Percentiles rank a stretch among this genome's conserved stretches.
Evolutionary conservation across 1,140 invertebrate genomes (phyloP).

Genomic region (Drosophila leontia): DNA sequence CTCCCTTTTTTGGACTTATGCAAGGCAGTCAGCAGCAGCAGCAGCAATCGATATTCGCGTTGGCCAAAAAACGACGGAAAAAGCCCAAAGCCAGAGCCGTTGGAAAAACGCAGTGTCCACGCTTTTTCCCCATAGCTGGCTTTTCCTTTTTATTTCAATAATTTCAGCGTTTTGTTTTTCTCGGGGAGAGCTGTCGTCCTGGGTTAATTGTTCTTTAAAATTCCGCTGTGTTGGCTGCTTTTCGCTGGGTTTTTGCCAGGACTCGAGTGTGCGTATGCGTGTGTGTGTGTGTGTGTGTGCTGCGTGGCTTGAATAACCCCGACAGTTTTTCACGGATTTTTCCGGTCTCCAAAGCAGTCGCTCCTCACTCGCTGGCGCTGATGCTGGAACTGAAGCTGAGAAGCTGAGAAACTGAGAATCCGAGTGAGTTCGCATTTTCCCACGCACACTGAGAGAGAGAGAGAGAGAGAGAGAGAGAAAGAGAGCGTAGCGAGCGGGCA

Average conservation of each 20-base stretch:
- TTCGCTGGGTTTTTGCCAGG: conserved; percentile 18
- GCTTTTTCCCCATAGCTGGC: conserved; percentile 19
- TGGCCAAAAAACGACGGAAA: conserved; percentile 60
- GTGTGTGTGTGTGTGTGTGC: conserved; percentile 36
- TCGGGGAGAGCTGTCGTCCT: neutral
- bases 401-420: conserved; percentile 9
- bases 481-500: neutral
- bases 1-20: conserved; percentile 75
- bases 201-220: conserved; percentile 33
- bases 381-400: conserved; percentile 72
- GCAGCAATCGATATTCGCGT: conserved; percentile 75
- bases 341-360: conserved; percentile 24
- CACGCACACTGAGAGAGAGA: conserved; percentile 28
- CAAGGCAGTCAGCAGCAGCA: conserved; percentile 70
- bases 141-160: neutral
- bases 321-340: conserved; percentile 40
- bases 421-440: conserved; percentile 41
- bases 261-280: conserved; percentile 8
- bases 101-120: conserved; percentile 43
- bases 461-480: neutral
- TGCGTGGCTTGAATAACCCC: conserved; percentile 36
- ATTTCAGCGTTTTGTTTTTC: conserved; percentile 13
- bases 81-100: conserved; percentile 35
- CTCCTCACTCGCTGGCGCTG: conserved; percentile 69
- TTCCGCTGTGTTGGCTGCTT: conserved; percentile 26